Base-by-base conservation (phyloP, 2,113 vertebrate genomes). In the Sander lucioperca region DNA sequence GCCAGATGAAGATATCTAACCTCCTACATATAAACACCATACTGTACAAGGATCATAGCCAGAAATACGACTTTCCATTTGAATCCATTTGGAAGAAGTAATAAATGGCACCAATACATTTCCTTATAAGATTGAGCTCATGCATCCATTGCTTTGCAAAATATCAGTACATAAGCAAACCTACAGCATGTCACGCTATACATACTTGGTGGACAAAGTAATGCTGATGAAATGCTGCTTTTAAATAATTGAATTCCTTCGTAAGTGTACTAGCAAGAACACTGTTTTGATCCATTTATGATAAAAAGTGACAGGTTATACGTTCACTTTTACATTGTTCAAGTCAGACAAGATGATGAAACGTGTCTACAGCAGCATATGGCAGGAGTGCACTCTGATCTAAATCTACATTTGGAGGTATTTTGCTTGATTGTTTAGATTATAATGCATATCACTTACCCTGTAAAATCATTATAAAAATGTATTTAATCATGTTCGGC, bases 361-460 rank as follows among this genome's bases (percentile, higher is more conserved):
- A 63, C n/a, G 4, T 61, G 21, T 79, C 21, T 25, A 43, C 30
- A 51, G 30, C 57, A 70, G 57, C 65, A 70, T 69, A 61, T 50
- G 53, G 25, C 54, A 50, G 64, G 1, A 61, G 27, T 39, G 76
- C 10, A 50, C 45, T 16, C 30, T 70, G 56, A 62, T 61, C n/a
- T 16, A 1, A 43, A 19, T 10, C 33, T 43, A 19, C 16, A 43
- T 30, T 45, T 27, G 18, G 0, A 56, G 39, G 27, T 51, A 47
- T 36, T 61, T 69, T 51, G 25, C 48, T 39, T 43, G 13, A 76
- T 66, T 78, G 6, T 59, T 39, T 10, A 10, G 36, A 39, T 39
- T 39, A 39, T 10, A 39, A 39, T 19, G 8, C 14, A 12, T 14
- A 33, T 51, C 33, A n/a, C 45, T 63, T 21, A 50, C 16, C 39